Conservation (phyloP, 2,797 vertebrate species). For the Coreius guichenoti region DNA sequence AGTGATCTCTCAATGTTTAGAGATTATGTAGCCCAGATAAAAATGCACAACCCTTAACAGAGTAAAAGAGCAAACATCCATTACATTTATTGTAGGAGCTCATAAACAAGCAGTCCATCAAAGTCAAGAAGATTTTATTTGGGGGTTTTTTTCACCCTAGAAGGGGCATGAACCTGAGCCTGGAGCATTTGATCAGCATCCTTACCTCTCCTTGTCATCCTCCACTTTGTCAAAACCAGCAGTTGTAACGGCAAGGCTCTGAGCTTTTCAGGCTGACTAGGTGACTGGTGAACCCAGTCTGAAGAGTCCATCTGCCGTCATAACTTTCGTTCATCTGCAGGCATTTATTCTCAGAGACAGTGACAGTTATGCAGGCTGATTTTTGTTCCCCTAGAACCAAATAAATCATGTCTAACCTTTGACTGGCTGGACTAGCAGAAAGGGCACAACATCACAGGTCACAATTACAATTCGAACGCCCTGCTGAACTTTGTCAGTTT, state of each 20-base stretch:
- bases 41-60: background rate
- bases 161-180: slow-evolving; percentile 21
- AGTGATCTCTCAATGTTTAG: background rate
- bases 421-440: slow-evolving; percentile 61
- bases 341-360: slow-evolving; percentile 49
- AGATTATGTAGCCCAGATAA: background rate
- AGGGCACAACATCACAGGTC: slow-evolving; percentile 58
- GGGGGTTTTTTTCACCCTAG: background rate
- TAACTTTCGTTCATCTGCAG: slow-evolving; percentile 45
- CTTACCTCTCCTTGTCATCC: slow-evolving; percentile 50
- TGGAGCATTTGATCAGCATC: slow-evolving; percentile 49
- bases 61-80: background rate
- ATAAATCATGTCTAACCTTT: slow-evolving; percentile 58
- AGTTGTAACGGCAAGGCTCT: slow-evolving; percentile 49
- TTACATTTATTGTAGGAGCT: slow-evolving; percentile 14
- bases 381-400: slow-evolving; percentile 47
- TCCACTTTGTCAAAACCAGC: slow-evolving; percentile 62
- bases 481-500: slow-evolving; percentile 53
- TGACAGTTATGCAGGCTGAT: slow-evolving; percentile 60
- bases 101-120: slow-evolving; percentile 35
- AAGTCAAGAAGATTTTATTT: slow-evolving; percentile 15
- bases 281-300: slow-evolving; percentile 51
- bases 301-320: slow-evolving; percentile 44
- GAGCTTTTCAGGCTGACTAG: slow-evolving; percentile 51
- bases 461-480: slow-evolving; percentile 48